Evolutionary conservation across 1,140 invertebrate genomes (phyloP), one percentile per base, ranked within the genome.

Genomic region (Bombus fervidus): DNA sequence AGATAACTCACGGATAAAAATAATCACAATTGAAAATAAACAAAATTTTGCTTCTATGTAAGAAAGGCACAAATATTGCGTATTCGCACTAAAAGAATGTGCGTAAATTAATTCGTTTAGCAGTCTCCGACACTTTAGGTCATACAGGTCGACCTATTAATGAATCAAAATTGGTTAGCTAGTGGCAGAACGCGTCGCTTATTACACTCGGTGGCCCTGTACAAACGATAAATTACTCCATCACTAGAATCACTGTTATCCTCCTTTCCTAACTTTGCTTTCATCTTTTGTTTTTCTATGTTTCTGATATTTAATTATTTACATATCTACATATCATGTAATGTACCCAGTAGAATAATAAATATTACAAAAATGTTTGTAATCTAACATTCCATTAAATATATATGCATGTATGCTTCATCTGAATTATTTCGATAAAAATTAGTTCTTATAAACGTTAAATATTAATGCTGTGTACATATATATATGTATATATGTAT

Each of bases 21-120:
- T 28, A n/a, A 25, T 85, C 83, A 72, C 83, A 72, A 47, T 72
- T 64, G 22, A 80, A 25, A 72, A 72, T 15, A 69, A 82, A 37
- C 31, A 68, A 62, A 86, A 68, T 57, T 53, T 82, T 34, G 28
- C 69, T 73, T 22, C 53, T 53, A 22, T 18, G 34, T 37, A 22
- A 25, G 66, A 75, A 62, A 62, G 47, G 2, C 28, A 80, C 72
- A 82, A 47, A 74, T 9, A 62, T 81, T 57, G 83, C 59, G 43
- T 43, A 72, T 53, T 69, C 47, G n/a, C 34, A 37, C 22, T 75
- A 74, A n/a, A 62, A 82, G 62, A 72, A 85, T 62, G 37, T 62
- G 47, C 47, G 37, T 74, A 73, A 90, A 83, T 90, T 88, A 90
- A 90, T 90, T 86, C 83, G 83, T 88, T 90, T 90, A 90, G 71